phyloP scores from a whole-genome alignment of 2,888 invertebrate species.

The Metallyticus violacea region DNA sequence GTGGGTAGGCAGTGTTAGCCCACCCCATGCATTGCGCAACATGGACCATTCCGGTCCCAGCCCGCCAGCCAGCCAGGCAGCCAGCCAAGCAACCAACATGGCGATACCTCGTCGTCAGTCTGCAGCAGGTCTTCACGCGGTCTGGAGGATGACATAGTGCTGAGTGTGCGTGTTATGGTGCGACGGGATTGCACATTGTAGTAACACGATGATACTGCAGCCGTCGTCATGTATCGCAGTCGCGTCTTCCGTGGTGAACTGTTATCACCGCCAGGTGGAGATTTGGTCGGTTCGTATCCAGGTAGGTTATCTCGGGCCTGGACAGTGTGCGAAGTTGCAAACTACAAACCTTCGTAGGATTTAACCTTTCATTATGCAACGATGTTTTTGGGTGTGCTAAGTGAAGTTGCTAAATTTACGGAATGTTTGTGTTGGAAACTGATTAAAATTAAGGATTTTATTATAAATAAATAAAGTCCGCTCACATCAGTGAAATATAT shows the following conservation, averaged over 20 bases:
- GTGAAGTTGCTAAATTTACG: too few species aligned
- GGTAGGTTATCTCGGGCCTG: background rate
- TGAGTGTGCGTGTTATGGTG: background rate
- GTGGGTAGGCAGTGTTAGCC: too few species aligned
- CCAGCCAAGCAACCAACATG: background rate
- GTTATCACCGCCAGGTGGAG: slow-evolving; percentile 31
- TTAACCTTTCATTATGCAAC: too few species aligned
- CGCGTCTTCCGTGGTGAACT: slow-evolving; percentile 35
- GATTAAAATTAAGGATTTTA: too few species aligned
- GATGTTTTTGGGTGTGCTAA: too few species aligned
- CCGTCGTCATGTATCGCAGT: slow-evolving; percentile 32
- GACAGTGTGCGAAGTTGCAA: too few species aligned
- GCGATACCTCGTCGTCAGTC: background rate
- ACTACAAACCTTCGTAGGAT: too few species aligned
- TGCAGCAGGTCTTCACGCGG: background rate
- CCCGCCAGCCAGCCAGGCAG: too few species aligned
- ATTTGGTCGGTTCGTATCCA: background rate
- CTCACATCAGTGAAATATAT: too few species aligned
- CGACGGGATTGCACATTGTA: too few species aligned
- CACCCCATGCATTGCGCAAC: background rate
- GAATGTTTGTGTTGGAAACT: too few species aligned
- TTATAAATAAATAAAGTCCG: too few species aligned
- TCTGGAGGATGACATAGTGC: background rate
- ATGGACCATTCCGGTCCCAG: background rate
- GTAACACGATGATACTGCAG: background rate